phyloP scores from a whole-genome alignment of 2,113 vertebrate genomes.

The Sminthopsis crassicaudata region DNA sequence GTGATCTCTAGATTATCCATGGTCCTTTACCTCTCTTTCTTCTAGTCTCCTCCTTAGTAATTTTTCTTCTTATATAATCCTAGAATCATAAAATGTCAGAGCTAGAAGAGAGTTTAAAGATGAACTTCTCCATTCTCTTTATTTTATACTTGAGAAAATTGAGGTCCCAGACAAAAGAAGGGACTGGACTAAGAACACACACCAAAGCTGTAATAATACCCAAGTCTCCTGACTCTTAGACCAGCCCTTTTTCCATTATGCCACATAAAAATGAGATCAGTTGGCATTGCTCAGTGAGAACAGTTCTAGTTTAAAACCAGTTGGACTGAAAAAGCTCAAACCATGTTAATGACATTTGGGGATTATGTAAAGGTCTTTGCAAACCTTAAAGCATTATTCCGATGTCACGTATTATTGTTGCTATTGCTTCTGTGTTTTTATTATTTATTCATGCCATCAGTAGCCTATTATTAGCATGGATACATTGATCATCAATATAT shows the following conservation, averaged over 20 bases:
- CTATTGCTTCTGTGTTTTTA: not conserved
- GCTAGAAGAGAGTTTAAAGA: not conserved
- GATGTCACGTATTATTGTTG: not conserved
- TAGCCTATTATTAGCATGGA: not conserved
- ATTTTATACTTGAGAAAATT: not conserved
- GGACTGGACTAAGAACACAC: not conserved
- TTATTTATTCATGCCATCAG: not conserved
- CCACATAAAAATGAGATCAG: not conserved
- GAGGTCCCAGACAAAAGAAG: not conserved
- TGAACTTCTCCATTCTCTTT: not conserved
- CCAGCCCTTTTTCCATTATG: not conserved
- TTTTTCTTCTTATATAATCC: not conserved
- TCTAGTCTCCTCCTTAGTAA: not conserved
- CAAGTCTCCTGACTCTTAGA: not conserved
- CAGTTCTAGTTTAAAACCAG: not conserved
- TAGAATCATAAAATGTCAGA: not conserved
- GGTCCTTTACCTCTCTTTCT: not conserved
- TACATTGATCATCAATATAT: not conserved
- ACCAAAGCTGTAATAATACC: not conserved
- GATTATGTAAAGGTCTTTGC: not conserved
- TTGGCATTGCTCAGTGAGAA: constrained; percentile 1
- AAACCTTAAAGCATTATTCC: not conserved
- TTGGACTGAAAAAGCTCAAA: not conserved
- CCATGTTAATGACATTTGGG: not conserved
- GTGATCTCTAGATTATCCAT: constrained; percentile 29